Evolutionary conservation across 2,797 vertebrate genomes (phyloP).

Genomic region (Poeciliopsis turneri): DNA sequence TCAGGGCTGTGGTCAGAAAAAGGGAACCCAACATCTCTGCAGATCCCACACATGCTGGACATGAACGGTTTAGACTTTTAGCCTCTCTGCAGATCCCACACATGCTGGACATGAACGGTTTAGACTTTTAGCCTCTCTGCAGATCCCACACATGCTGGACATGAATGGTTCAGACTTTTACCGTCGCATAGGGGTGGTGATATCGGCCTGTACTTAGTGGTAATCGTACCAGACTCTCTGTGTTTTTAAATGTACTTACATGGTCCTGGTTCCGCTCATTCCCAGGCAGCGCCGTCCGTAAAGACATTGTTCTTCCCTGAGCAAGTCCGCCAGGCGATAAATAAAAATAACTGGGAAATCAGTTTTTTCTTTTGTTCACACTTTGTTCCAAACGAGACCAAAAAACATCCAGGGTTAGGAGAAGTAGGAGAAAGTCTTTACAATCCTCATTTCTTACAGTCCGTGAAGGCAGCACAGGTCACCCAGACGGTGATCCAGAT

Average conservation of each 20-base stretch:
- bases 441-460: constrained; percentile 71
- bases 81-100: background rate
- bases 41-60: constrained; percentile 2
- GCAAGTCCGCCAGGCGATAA: constrained; percentile 48
- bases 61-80: background rate
- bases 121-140: background rate
- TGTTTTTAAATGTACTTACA: constrained; percentile 78
- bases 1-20: background rate
- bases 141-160: background rate
- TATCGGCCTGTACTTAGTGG: background rate
- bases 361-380: constrained; percentile 18
- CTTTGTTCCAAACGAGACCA: constrained; percentile 1
- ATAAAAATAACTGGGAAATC: background rate
- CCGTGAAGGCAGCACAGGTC: constrained; percentile 62
- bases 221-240: background rate
- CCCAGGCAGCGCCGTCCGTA: constrained; percentile 86
- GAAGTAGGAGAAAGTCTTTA: constrained; percentile 35
- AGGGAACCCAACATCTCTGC: background rate
- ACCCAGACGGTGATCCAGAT: constrained; percentile 47
- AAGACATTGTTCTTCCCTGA: constrained; percentile 85
- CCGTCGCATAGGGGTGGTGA: background rate
- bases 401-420: constrained; percentile 8
- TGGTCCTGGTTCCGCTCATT: constrained; percentile 88
- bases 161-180: background rate
- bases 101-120: background rate